Conservation (phyloP, 2,888 invertebrate genomes). For the Linnaemya tessellans region DNA sequence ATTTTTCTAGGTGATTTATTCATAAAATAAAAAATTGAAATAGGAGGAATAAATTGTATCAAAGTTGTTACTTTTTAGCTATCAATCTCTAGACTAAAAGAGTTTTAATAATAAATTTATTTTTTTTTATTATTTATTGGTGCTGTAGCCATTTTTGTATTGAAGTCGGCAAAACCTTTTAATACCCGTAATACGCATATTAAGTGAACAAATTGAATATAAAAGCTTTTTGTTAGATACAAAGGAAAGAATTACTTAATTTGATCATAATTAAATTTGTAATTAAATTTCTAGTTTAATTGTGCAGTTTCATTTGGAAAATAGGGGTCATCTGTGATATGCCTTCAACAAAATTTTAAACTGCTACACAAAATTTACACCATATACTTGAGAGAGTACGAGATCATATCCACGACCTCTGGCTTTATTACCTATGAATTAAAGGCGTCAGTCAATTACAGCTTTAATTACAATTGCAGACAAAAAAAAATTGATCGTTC, state of each 20-base stretch:
- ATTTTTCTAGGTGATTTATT: constrained; percentile 71
- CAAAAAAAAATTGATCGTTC: too few species aligned
- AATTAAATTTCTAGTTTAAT: background rate
- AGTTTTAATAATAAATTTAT: constrained; percentile 53
- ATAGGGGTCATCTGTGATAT: too few species aligned
- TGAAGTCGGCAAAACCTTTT: background rate
- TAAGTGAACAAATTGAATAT: constrained; percentile 7
- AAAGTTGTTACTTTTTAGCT: constrained; percentile 47
- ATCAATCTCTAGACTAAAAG: constrained; percentile 52
- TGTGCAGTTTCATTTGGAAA: too few species aligned
- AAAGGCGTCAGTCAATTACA: too few species aligned
- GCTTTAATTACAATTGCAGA: too few species aligned
- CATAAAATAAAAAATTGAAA: constrained; percentile 40
- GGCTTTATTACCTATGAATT: too few species aligned
- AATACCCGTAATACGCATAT: background rate
- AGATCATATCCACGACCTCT: too few species aligned
- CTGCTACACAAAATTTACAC: too few species aligned
- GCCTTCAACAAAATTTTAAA: too few species aligned
- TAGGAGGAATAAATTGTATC: constrained; percentile 52
- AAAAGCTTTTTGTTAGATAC: background rate
- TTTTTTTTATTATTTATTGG: constrained; percentile 1
- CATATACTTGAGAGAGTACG: too few species aligned
- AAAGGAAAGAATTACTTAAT: background rate
- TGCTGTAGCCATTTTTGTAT: background rate
- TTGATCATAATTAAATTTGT: background rate